Evolutionary conservation across 2,888 invertebrate genomes (phyloP), one percentile per base, ranked within the genome.

Genomic region (Chesias legatella): DNA sequence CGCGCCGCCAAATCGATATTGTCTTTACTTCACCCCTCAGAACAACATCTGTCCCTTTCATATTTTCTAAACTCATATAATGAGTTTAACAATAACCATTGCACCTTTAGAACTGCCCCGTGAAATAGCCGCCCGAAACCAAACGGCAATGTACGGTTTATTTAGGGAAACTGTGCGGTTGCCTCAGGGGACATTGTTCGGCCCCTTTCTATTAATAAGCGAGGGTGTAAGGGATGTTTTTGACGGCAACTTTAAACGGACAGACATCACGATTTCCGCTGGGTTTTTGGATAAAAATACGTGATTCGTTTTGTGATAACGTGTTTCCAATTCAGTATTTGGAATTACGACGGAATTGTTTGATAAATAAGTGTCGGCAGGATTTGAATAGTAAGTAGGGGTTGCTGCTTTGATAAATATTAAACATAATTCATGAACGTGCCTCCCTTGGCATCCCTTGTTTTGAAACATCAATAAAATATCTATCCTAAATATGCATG

Each of bases 1-100:
- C 73, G 76, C 73, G 73, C 72, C 56, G 60, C 27, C 63, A 70
- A 73, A 79, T 82, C 81, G 79, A 83, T 82, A 80, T 79, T 82
- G 81, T 81, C 78, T 79, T 77, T 73, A 48, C 23, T 35, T 48
- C 37, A 65, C 68, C 73, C 56, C 75, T 74, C 75, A 66, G 59
- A 42, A 44, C 57, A 67, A 73, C 80, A 82, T 82, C 81, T 82
- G 82, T 72, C 78, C 36, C 31, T 9, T 9, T 40, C 30, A 17
- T 17, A 17, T 25, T 29, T 17, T 17, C 17, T 6, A 34, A 31
- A 35, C 30, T 21, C 13, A 31, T 24, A 37, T 30, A 37, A 23
- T 33, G 17, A 10, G 20, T 28, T 20, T 5, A 17, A 4, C 20
- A 10, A 33, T 24, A n/a, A 39, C 43, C 28, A 46, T 40, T 24